Percentiles rank a stretch among this genome's conserved stretches.
Conservation (phyloP, 2,888 invertebrate genomes). For the Lasioglossum calceatum region DNA sequence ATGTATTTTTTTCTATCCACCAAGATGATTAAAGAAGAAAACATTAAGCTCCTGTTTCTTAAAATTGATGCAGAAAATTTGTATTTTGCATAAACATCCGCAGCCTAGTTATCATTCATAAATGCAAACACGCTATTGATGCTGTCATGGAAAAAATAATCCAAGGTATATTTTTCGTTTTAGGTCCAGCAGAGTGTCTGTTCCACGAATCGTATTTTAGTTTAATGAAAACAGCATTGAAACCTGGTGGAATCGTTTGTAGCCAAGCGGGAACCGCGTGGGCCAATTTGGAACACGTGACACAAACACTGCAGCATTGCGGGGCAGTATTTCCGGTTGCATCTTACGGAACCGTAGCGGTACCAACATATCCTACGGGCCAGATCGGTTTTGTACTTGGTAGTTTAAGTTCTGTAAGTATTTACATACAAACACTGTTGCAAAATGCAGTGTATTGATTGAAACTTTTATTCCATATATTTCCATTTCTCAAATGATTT, state of each 20-base stretch:
- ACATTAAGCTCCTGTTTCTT: too few relatives aligned
- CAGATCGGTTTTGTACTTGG: constrained; percentile 98
- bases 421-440: background rate
- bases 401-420: constrained; percentile 88
- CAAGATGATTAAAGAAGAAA: too few relatives aligned
- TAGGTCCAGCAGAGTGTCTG: constrained; percentile 89
- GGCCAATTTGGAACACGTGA: constrained; percentile 92
- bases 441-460: background rate
- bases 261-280: constrained; percentile 94
- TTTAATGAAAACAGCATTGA: constrained; percentile 93
- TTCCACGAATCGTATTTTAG: constrained; percentile 94
- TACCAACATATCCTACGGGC: constrained; percentile 98
- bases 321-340: constrained; percentile 91
- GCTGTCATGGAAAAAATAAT: background rate
- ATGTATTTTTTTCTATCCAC: too few relatives aligned
- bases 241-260: constrained; percentile 95
- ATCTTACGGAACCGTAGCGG: constrained; percentile 92
- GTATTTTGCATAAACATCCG: too few relatives aligned
- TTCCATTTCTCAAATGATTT: too few relatives aligned
- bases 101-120: background rate
- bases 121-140: background rate
- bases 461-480: background rate
- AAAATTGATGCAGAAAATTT: too few relatives aligned
- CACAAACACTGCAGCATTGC: constrained; percentile 91
- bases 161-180: background rate